Percentiles rank a stretch among this genome's conserved stretches.
These are phyloP conservation scores for Stichodactyla helianthus DNA, from an alignment of 64 coral and sea anemone species.

Conservation along the genomic window DNA sequence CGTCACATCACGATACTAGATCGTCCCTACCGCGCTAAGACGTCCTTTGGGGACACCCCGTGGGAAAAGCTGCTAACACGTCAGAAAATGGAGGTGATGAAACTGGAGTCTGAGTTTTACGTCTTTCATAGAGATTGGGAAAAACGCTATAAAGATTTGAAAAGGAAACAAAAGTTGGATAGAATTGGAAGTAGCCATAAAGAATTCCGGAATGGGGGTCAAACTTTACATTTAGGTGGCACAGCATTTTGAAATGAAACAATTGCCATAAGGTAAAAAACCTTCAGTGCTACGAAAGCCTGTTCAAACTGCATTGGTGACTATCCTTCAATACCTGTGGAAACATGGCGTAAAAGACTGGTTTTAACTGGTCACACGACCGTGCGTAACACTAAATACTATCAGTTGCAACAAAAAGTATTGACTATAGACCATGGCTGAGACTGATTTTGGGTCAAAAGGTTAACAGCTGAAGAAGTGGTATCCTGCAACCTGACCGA, in stretches of 20 bases:
- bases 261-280: too few relatives aligned
- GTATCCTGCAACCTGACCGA: too few relatives aligned
- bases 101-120: slow-evolving; percentile 39
- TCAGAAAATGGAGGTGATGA: slow-evolving; percentile 58
- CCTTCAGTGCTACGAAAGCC: too few relatives aligned
- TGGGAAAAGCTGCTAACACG: slow-evolving; percentile 37
- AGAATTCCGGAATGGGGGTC: neutral
- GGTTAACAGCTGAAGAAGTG: too few relatives aligned
- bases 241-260: neutral
- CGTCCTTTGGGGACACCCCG: slow-evolving; percentile 17
- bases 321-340: too few relatives aligned
- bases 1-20: neutral
- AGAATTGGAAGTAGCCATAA: neutral
- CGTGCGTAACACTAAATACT: too few relatives aligned
- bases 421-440: too few relatives aligned
- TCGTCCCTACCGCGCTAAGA: neutral
- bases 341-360: too few relatives aligned
- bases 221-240: neutral
- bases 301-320: too few relatives aligned
- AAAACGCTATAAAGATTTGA: slow-evolving; percentile 10
- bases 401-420: too few relatives aligned
- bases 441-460: too few relatives aligned
- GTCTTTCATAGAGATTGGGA: slow-evolving; percentile 36
- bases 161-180: neutral
- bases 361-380: too few relatives aligned